Percentiles rank a stretch among this genome's conserved stretches.
These are phyloP conservation scores for Echinarachnius parma DNA, from an alignment of 53 echinoderm and acorn worm species.

Conservation along the genomic window DNA sequence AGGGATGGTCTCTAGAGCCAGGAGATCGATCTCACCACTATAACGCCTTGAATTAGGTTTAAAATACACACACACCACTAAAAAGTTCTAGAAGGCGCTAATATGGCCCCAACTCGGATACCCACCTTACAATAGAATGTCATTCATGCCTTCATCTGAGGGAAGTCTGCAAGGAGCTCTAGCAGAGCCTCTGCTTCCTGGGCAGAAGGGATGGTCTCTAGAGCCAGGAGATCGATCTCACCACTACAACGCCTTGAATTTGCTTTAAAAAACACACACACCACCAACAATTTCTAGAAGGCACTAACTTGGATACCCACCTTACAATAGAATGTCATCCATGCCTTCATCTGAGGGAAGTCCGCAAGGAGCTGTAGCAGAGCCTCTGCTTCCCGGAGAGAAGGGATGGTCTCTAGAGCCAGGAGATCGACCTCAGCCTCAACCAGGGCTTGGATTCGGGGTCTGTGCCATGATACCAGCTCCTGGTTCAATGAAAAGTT, in stretches of 20 bases:
- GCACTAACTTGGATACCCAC: too few relatives aligned
- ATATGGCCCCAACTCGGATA: too few relatives aligned
- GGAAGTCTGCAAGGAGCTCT: slow-evolving; percentile 65
- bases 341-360: slow-evolving; percentile 67
- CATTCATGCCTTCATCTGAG: slow-evolving; percentile 68
- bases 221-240: slow-evolving; percentile 64
- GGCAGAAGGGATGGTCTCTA: slow-evolving; percentile 62
- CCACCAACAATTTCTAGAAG: too few relatives aligned
- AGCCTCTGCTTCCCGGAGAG: slow-evolving; percentile 68
- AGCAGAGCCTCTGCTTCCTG: slow-evolving; percentile 72
- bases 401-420: slow-evolving; percentile 64
- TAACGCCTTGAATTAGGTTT: too few relatives aligned
- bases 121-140: slow-evolving; percentile 81
- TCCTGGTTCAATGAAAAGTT: too few relatives aligned
- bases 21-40: slow-evolving; percentile 59
- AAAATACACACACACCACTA: too few relatives aligned
- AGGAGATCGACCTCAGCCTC: slow-evolving; percentile 64
- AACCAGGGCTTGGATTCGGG: slow-evolving; percentile 62
- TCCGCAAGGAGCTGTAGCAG: slow-evolving; percentile 61
- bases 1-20: slow-evolving; percentile 68
- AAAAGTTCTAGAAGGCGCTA: too few relatives aligned
- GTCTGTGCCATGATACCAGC: slow-evolving; percentile 80
- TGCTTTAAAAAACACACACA: too few relatives aligned
- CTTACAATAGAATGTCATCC: slow-evolving; percentile 80
- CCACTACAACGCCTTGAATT: too few relatives aligned